Evolutionary conservation across 2,888 invertebrate species (phyloP), one percentile per base, ranked within the genome.

Genomic region (Zygogramma bicolorata): DNA sequence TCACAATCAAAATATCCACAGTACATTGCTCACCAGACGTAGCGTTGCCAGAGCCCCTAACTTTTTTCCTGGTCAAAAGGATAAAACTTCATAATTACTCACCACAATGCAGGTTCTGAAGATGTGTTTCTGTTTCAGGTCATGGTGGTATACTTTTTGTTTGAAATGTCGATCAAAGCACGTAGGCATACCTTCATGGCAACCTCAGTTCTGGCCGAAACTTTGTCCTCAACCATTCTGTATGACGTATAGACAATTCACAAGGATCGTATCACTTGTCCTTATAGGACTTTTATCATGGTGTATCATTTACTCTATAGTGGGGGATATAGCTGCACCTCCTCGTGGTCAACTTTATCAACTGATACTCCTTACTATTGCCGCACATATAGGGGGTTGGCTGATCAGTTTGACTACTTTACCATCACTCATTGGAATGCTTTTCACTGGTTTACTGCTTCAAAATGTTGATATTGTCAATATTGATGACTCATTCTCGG

Each of bases 401-500:
- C 83, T 95, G 22, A 90, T 95, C 86, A 91, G 93, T 75, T 88
- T 95, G 76, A 92, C 95, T 20, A 94, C 94, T 7, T 88, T 97
- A 71, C 97, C 97, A 0, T 92, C 94, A 0, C 90, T 97, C 15
- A 94, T 96, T 78, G 97, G 96, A 65, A 96, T 97, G 95, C 90
- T 97, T 25, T 86, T 95, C 78, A 93, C 94, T 53, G 97, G 96
- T 79, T 91, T 96, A 65, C 81, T 95, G 34, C 90, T 93, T 80
- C 92, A 93, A 87, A 96, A 96, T 84, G 86, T 93, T 31, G 93
- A 93, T 57, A 90, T 94, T 81, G 92, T 95, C 62, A 87, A 92
- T 84, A 84, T 88, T 53, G 92, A 93, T 80, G 90, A 90, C 6
- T 89, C 89, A 25, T 95, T 94, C 84, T 85, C 88, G 59, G 88